Conservation (phyloP, 2,113 vertebrate species). For the Hypanus sabinus region DNA sequence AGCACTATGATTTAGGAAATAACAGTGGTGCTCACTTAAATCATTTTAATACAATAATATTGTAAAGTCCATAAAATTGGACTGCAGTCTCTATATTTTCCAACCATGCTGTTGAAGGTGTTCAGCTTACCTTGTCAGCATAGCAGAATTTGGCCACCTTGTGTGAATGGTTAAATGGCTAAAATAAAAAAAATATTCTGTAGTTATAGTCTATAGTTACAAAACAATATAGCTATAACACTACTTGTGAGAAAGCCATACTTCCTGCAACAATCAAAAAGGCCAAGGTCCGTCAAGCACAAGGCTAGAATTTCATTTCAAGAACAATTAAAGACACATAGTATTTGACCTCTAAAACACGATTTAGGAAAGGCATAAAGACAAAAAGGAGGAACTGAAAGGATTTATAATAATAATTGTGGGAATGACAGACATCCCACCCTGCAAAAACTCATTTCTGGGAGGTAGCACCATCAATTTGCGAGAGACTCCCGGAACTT, state of each 20-base stretch:
- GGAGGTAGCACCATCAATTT: no score
- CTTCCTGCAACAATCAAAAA: background rate
- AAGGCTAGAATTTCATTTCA: background rate
- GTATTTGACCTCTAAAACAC: background rate
- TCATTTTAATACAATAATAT: background rate
- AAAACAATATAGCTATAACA: background rate
- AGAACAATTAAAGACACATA: background rate
- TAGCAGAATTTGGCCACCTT: conserved; percentile 93
- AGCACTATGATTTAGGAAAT: background rate
- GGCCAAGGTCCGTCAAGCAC: background rate
- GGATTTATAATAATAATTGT: no score
- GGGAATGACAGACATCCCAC: no score
- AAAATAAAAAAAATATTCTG: conserved; percentile 39
- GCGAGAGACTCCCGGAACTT: no score
- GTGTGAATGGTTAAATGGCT: conserved; percentile 87
- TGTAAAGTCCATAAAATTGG: background rate
- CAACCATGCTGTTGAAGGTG: background rate
- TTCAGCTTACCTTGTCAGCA: conserved; percentile 75
- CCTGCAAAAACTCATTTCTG: no score
- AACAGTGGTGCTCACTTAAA: background rate
- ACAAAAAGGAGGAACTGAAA: no score
- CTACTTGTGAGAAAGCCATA: background rate
- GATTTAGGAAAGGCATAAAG: no score
- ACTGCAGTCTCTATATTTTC: background rate
- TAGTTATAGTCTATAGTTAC: background rate